Base-by-base conservation (phyloP, 2,888 invertebrate species). In the Epsilonema sp. region DNA sequence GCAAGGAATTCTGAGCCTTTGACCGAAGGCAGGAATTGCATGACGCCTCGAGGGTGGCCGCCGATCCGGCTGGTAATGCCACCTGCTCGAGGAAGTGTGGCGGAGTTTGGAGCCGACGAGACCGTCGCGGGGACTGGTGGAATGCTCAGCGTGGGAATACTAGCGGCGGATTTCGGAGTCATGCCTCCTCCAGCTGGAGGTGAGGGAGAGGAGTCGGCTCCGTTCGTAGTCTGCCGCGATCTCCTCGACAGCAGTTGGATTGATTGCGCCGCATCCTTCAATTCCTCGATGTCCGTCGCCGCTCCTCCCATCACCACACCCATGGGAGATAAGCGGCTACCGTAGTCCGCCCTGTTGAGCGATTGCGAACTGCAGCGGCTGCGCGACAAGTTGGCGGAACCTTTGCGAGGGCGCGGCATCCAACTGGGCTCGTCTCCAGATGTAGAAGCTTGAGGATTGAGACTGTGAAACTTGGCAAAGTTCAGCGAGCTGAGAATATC, bases 11-110 rank as follows among this genome's bases (percentile, higher is more conserved):
- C 26, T n/a, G 43, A 43, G 43, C 43, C 13, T 47, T 56, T 54
- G 39, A 58, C 55, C 8, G 56, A 55, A 11, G 59, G 59, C 40
- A 60, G 51, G 49, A 60, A 60, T 50, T 60, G 60, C 59, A 60
- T 60, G 25, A 60, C 60, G 1, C 60, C 60, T 3, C 59, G 46
- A 8, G 59, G 59, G 49, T 60, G 59, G 26, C 58, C 56, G 19
- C 55, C 52, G 5, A 50, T 38, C 22, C 51, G 48, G 5, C 54
- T 58, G 1, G 58, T 58, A 21, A 60, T 60, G 16, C 59, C 59
- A 1, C 55, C 31, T 8, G 31, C 16, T 39, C 39, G 5, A n/a
- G 39, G 39, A 5, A 39, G 21, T 5, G 13, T 20, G 39, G 16
- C 21, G 39, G 20, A 11, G 21, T 8, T 21, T 5, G 39, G 16